Conservation (phyloP, 92 coral and sea anemone species). For the Bergia puertoricense region DNA sequence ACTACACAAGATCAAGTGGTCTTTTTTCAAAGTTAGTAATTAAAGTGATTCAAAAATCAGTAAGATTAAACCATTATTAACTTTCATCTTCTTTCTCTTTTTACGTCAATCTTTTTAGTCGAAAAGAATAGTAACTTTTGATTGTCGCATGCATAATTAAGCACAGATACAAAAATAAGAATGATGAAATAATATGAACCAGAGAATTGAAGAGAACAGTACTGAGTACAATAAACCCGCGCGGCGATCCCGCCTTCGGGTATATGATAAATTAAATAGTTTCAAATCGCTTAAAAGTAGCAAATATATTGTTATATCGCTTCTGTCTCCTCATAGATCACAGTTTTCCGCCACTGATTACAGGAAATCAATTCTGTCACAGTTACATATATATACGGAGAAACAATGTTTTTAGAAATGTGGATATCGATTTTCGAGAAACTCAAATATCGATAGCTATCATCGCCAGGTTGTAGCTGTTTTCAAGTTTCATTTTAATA, state of each 20-base stretch:
- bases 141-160: neutral
- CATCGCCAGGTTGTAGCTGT: slow-evolving; percentile 4
- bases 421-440: neutral
- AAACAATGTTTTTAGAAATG: no score
- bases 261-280: neutral
- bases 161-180: no score
- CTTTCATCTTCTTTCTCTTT: no score
- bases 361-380: no score
- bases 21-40: no score
- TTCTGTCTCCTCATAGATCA: neutral
- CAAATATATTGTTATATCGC: neutral
- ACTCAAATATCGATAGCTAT: neutral
- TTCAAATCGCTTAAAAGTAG: no score
- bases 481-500: neutral
- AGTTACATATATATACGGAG: neutral
- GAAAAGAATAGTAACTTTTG: no score
- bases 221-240: no score
- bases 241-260: slow-evolving; percentile 9
- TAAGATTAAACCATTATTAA: no score
- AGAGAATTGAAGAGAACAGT: neutral
- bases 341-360: neutral
- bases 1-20: no score
- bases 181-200: no score
- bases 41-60: neutral
- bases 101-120: neutral